Evolutionary conservation across 2,888 invertebrate genomes (phyloP), one percentile per base, ranked within the genome.

Genomic region (Chrysomela aeneicollis): DNA sequence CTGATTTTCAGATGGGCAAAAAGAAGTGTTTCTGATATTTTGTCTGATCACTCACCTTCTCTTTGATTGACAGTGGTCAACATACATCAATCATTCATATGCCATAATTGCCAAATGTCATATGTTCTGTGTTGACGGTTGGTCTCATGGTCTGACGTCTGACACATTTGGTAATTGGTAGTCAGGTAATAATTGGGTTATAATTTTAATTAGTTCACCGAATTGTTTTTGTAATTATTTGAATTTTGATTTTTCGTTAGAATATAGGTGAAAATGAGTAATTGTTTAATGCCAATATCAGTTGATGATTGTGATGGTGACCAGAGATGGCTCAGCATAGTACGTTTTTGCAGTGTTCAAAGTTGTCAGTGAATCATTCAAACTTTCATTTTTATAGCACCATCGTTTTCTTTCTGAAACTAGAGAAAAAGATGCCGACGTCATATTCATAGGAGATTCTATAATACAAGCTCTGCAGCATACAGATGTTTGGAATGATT

Each of bases 361-460:
- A n/a, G n/a, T n/a, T n/a, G n/a, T 59, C 26, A 35, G 18, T 51
- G 53, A 51, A 53, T 57, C 32, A 60, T 30, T 62, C 63, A 37
- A 35, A 52, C n/a, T 42, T 30, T 18, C 9, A 57, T 46, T 61
- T 60, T 77, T 87, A 67, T 84, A 94, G 94, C 96, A 96, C 81
- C 90, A 93, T 76, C 87, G 93, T 74, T 95, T 94, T 83, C 85
- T 95, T 62, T 87, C 88, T 10, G 93, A 95, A 81, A 92, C 93
- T 6, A 90, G 92, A 79, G 95, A 93, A 76, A 92, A 92, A 83
- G 96, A 97, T 83, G 95, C 94, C 12, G 96, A 97, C 81, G 94
- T 96, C 30, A 88, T 96, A 73, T 94, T 96, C 76, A 88, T 96
- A 70, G 97, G 96, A 0, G 97, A 96, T 83, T 94, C 94, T 51